These are phyloP conservation scores for Luffia ferchaultella DNA, from an alignment of 2,888 invertebrate genomes.

Conservation along the genomic window DNA sequence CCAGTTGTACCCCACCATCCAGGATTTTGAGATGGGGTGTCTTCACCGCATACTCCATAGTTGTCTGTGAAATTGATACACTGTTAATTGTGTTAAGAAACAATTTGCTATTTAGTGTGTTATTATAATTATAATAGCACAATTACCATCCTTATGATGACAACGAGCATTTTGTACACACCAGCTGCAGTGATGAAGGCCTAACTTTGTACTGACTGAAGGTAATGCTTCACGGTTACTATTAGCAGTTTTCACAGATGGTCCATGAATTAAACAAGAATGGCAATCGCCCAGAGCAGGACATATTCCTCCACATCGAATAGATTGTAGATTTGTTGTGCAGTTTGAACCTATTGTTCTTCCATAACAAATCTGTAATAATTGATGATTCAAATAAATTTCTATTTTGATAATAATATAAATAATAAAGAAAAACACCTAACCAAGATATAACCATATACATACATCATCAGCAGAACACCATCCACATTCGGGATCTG, in stretches of 20 bases:
- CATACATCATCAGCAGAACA: constrained; percentile 80
- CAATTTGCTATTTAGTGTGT: background rate
- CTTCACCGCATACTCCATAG: constrained; percentile 86
- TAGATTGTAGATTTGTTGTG: constrained; percentile 89
- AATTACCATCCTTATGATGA: constrained; percentile 81
- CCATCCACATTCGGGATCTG: constrained; percentile 95
- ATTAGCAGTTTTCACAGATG: constrained; percentile 51
- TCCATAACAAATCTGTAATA: constrained; percentile 76
- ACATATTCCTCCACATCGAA: constrained; percentile 89
- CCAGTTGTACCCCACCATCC: constrained; percentile 94
- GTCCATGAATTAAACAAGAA: constrained; percentile 86
- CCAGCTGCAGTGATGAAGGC: constrained; percentile 87
- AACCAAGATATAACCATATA: too few species aligned
- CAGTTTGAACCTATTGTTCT: constrained; percentile 88
- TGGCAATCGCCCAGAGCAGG: constrained; percentile 89
- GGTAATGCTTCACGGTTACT: constrained; percentile 39
- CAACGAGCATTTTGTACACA: constrained; percentile 93
- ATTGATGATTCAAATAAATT: background rate
- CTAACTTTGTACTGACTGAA: constrained; percentile 77
- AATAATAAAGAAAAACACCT: too few species aligned
- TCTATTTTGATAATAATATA: background rate
- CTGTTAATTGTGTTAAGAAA: constrained; percentile 2
- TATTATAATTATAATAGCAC: constrained; percentile 7
- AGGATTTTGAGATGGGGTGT: constrained; percentile 80
- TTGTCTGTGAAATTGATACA: constrained; percentile 57